Evolutionary conservation across 1,140 invertebrate genomes (phyloP).

Genomic region (Zaprionus gabonicus): DNA sequence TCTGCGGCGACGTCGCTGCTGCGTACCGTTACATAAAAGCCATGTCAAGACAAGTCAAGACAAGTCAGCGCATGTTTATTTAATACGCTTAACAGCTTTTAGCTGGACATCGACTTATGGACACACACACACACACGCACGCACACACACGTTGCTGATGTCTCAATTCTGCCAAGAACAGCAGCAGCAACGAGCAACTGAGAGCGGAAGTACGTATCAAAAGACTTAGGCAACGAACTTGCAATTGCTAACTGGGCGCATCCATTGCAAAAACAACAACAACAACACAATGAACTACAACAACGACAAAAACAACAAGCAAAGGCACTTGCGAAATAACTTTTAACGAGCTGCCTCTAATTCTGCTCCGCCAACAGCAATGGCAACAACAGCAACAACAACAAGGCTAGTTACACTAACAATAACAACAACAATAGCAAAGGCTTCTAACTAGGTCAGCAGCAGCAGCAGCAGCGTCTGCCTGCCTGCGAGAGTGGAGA

Average conservation of each 20-base stretch:
- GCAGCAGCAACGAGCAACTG: slow-evolving; percentile 26
- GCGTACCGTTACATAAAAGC: slow-evolving; percentile 78
- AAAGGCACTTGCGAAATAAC: slow-evolving; percentile 42
- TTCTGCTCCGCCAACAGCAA: slow-evolving; percentile 28
- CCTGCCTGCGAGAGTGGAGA: background rate
- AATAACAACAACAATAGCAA: slow-evolving; percentile 14
- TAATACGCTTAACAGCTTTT: slow-evolving; percentile 78
- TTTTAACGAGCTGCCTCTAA: slow-evolving; percentile 51
- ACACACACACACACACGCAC: slow-evolving; percentile 36
- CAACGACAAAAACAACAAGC: background rate
- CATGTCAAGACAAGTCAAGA: slow-evolving; percentile 42
- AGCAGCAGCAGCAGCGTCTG: slow-evolving; percentile 32
- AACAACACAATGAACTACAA: background rate
- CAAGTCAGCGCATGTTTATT: slow-evolving; percentile 70
- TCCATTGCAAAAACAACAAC: slow-evolving; percentile 31
- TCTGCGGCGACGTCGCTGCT: slow-evolving; percentile 17
- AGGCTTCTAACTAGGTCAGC: slow-evolving; percentile 65
- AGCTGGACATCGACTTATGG: slow-evolving; percentile 59
- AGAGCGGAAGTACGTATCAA: slow-evolving; percentile 75
- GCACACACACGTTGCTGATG: slow-evolving; percentile 47
- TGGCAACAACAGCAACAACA: slow-evolving; percentile 17
- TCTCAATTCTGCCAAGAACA: slow-evolving; percentile 56
- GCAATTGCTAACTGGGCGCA: slow-evolving; percentile 48
- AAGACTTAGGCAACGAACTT: slow-evolving; percentile 79
- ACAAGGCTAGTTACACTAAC: slow-evolving; percentile 23